Conservation (phyloP, 2,888 invertebrate genomes). For the Candidula unifasciata region DNA sequence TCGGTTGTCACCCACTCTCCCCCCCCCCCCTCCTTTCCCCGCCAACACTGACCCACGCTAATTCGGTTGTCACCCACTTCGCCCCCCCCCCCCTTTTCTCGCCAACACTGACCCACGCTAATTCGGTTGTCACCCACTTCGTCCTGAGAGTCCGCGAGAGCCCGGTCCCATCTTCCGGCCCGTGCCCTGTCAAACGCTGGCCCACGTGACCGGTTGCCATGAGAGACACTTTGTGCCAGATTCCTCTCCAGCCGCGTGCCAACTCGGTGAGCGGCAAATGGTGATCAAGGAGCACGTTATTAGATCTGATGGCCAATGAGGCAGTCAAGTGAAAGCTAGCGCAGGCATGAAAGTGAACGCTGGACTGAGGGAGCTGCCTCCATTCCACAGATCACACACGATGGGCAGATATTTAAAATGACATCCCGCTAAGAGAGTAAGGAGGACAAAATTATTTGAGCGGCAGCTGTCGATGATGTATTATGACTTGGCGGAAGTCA, state of each 20-base stretch:
- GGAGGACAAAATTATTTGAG: too few relatives aligned
- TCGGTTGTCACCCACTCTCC: background rate
- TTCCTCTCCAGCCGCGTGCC: background rate
- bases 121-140: background rate
- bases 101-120: background rate
- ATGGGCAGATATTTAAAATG: too few relatives aligned
- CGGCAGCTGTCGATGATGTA: too few relatives aligned
- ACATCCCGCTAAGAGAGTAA: too few relatives aligned
- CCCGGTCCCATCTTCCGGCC: background rate
- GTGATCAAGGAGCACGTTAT: background rate
- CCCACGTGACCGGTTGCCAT: background rate
- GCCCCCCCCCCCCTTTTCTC: background rate
- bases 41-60: background rate
- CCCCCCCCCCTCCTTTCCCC: background rate
- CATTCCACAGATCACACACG: too few relatives aligned
- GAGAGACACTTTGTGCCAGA: background rate
- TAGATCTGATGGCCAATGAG: background rate
- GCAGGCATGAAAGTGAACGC: background rate
- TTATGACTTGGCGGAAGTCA: too few relatives aligned
- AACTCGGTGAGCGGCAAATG: background rate
- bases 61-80: background rate
- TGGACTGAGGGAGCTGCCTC: background rate
- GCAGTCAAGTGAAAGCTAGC: background rate
- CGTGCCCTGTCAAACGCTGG: background rate
- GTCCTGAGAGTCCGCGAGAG: background rate